phyloP scores from a whole-genome alignment of 2,113 vertebrate genomes.

The Chlorodrepanis virens region DNA sequence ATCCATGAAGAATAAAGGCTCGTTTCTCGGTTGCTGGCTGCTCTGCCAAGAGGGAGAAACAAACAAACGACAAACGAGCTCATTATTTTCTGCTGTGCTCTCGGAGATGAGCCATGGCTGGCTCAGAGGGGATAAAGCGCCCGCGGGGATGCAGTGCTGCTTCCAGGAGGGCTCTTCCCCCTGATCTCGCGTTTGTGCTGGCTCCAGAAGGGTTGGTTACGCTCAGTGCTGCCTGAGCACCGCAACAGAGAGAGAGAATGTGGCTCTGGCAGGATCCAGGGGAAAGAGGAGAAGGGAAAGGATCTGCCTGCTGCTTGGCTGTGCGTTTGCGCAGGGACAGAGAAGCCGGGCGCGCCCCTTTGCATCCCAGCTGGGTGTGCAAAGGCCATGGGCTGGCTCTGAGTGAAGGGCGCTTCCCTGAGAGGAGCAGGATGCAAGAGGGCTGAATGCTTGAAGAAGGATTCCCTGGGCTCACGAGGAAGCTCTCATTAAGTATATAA shows the following conservation, averaged over 20 bases:
- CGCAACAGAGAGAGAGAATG: background rate
- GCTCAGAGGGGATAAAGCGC: background rate
- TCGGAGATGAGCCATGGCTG: background rate
- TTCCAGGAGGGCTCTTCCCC: background rate
- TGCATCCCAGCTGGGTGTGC: rapidly evolving
- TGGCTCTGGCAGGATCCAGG: background rate
- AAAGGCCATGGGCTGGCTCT: background rate
- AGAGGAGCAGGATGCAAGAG: background rate
- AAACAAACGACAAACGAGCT: background rate
- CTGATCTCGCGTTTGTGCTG: background rate
- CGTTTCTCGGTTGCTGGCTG: background rate
- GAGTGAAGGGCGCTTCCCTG: background rate
- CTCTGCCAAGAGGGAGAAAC: conserved; percentile 2
- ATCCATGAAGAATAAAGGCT: background rate
- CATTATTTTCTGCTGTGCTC: conserved; percentile 5
- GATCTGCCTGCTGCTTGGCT: background rate
- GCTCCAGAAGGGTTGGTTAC: background rate
- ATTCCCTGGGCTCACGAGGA: background rate
- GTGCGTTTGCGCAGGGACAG: background rate
- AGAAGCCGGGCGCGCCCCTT: rapidly evolving
- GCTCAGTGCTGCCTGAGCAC: background rate
- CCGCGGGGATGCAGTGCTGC: background rate
- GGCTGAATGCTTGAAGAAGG: background rate
- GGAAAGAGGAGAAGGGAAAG: background rate
- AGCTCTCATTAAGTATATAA: background rate